phyloP scores from a whole-genome alignment of 2,888 invertebrate species.

The Drosophila mercatorum region DNA sequence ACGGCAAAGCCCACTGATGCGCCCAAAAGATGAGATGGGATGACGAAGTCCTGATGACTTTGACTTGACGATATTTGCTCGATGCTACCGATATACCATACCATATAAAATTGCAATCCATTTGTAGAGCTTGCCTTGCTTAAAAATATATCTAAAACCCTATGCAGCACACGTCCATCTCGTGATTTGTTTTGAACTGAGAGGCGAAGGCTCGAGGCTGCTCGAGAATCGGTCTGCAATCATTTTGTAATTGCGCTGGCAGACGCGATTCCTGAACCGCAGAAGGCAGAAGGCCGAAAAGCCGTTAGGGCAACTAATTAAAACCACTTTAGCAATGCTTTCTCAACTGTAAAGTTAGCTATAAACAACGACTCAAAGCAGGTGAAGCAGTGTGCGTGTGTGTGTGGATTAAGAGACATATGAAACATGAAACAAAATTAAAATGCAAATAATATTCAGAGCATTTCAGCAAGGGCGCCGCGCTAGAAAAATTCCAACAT shows the following conservation, averaged over 20 bases:
- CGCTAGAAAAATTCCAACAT: constrained; percentile 63
- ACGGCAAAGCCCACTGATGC: no score
- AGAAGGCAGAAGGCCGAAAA: constrained; percentile 30
- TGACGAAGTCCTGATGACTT: neutral
- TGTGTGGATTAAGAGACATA: constrained; percentile 65
- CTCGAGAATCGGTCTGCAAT: constrained; percentile 26
- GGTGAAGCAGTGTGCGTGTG: constrained; percentile 6
- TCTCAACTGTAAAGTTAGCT: constrained; percentile 81
- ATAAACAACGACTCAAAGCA: constrained; percentile 66
- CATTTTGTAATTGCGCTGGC: constrained; percentile 28
- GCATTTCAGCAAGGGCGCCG: constrained; percentile 55
- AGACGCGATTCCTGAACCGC: constrained; percentile 37
- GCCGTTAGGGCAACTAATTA: constrained; percentile 72
- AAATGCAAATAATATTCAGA: constrained; percentile 79
- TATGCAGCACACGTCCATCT: constrained; percentile 2
- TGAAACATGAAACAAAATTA: constrained; percentile 78
- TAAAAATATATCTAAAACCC: constrained; percentile 18
- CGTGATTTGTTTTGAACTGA: constrained; percentile 5
- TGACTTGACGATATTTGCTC: no score
- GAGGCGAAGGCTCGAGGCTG: neutral
- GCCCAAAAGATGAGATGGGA: neutral
- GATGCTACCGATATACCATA: neutral
- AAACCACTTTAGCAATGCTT: constrained; percentile 77
- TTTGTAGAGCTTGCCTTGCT: constrained; percentile 5
- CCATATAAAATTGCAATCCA: neutral